Percentiles rank a stretch among this genome's conserved stretches.
Conservation (phyloP, 2,888 invertebrate species). For the Chirona hameri region DNA sequence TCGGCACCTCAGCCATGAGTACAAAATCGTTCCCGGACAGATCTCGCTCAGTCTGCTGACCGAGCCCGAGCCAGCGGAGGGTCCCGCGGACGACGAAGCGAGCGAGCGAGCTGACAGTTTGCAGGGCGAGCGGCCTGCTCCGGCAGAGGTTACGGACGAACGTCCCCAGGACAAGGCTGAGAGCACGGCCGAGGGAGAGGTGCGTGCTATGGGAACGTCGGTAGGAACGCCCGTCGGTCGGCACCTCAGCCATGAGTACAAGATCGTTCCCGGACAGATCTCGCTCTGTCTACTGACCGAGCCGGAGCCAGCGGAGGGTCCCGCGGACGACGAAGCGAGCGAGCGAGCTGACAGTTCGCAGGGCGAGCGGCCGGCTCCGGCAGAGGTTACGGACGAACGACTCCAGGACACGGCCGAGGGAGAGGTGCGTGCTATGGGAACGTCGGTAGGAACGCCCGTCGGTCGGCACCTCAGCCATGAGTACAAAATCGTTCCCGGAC, state of each 20-base stretch:
- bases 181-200: too few relatives aligned
- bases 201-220: too few relatives aligned
- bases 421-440: not conserved
- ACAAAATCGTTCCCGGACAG: not conserved
- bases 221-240: not conserved
- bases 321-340: not conserved
- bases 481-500: not conserved
- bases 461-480: not conserved
- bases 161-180: too few relatives aligned
- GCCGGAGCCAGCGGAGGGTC: not conserved
- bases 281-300: not conserved
- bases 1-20: not conserved
- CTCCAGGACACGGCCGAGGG: not conserved
- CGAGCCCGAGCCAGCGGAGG: not conserved
- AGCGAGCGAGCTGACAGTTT: too few relatives aligned
- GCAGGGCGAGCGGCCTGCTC: too few relatives aligned
- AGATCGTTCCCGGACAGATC: conserved; percentile 8
- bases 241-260: not conserved
- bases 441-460: not conserved
- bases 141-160: too few relatives aligned
- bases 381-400: not conserved
- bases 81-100: too few relatives aligned
- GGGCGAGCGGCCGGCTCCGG: not conserved
- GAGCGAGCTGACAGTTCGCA: not conserved
- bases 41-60: not conserved